phyloP scores from a whole-genome alignment of 2,888 invertebrate genomes.

The Troides helena region DNA sequence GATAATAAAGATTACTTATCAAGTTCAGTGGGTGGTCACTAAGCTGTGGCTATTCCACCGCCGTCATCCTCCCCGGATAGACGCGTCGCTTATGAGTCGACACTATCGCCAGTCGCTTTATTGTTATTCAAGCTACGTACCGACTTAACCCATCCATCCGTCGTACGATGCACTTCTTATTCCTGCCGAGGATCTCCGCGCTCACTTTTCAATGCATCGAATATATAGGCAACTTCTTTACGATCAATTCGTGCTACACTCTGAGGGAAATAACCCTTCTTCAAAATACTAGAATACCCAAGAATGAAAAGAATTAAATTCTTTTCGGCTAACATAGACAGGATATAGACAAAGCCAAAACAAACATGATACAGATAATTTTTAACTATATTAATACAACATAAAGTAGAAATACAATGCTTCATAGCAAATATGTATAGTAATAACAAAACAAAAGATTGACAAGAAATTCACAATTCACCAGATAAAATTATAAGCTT shows the following conservation, averaged over 20 bases:
- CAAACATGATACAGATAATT: too few species aligned
- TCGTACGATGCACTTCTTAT: slow-evolving; percentile 56
- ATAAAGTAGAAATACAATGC: too few species aligned
- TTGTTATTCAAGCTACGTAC: slow-evolving; percentile 62
- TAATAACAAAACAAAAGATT: too few species aligned
- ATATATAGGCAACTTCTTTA: slow-evolving; percentile 45
- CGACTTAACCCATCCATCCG: slow-evolving; percentile 59
- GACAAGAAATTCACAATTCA: too few species aligned
- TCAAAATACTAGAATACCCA: too few species aligned
- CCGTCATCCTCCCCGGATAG: slow-evolving; percentile 33
- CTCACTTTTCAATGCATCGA: slow-evolving; percentile 43
- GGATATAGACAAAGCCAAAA: too few species aligned
- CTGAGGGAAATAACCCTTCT: slow-evolving; percentile 40
- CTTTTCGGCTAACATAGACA: too few species aligned
- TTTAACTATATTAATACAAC: too few species aligned
- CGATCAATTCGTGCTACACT: slow-evolving; percentile 52
- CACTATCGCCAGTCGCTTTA: slow-evolving; percentile 38
- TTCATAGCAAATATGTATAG: too few species aligned
- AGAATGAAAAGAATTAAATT: too few species aligned
- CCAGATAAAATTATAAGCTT: too few species aligned
- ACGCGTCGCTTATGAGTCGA: slow-evolving; percentile 22
- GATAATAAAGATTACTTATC: slow-evolving; percentile 27
- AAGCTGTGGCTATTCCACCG: slow-evolving; percentile 18
- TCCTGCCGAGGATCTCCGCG: slow-evolving; percentile 53
- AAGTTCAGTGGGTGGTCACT: slow-evolving; percentile 24